phyloP scores from a whole-genome alignment of 2,888 invertebrate species.

The Dasypogon diadema region DNA sequence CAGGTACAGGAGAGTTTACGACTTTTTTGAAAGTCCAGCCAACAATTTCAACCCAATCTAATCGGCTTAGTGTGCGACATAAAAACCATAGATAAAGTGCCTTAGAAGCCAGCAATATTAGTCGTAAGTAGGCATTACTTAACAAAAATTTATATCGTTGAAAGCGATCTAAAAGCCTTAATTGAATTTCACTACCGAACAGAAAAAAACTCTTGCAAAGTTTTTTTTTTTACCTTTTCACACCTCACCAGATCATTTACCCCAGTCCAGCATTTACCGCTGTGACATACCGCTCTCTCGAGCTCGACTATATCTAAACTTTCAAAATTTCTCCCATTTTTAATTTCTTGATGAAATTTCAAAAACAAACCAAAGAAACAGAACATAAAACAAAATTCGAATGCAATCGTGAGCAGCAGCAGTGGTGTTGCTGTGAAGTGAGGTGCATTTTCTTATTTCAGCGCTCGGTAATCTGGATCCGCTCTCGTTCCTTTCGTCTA shows the following conservation, averaged over 20 bases:
- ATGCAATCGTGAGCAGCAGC: slow-evolving; percentile 6
- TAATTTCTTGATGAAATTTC: background rate
- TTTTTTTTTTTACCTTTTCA: background rate
- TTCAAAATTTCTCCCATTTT: slow-evolving; percentile 36
- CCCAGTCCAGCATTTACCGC: too few species aligned
- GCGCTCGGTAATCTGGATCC: background rate
- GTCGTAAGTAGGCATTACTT: too few species aligned
- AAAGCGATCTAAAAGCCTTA: too few species aligned
- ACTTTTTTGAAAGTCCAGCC: too few species aligned
- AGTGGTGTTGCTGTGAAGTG: background rate
- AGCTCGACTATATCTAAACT: slow-evolving; percentile 1
- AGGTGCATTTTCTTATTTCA: slow-evolving; percentile 13
- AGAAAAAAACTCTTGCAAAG: background rate
- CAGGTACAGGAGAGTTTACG: too few species aligned
- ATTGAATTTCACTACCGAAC: too few species aligned
- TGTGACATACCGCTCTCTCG: slow-evolving; percentile 7
- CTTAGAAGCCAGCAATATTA: too few species aligned
- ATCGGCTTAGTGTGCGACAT: too few species aligned
- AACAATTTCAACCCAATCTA: too few species aligned
- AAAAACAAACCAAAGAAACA: slow-evolving; percentile 20
- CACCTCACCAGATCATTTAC: too few species aligned
- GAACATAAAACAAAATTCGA: slow-evolving; percentile 10
- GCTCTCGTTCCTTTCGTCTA: slow-evolving; percentile 20
- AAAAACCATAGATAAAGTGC: too few species aligned
- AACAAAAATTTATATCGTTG: too few species aligned